Base-by-base conservation (phyloP, 2,113 vertebrate species). In the Menidia beryllina region DNA sequence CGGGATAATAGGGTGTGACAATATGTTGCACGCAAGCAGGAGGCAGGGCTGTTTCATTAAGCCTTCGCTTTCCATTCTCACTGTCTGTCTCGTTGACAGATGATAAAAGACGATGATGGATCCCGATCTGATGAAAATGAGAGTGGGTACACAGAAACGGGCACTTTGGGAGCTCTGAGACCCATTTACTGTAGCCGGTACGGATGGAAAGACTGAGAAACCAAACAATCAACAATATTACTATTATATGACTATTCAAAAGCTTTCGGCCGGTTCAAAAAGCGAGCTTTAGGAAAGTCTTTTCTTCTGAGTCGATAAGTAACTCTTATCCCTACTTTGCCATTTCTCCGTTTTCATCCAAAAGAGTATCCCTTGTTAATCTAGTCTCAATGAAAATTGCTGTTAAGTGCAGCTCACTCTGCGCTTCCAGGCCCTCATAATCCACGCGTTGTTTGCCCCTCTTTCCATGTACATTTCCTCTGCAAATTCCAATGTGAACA, bases 291-390 rank as follows among this genome's bases (percentile, higher is more conserved):
- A 72, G 43, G 30, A 45, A 69, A 82, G 72, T 54, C 64, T 85
- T 48, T 48, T 69, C 76, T 77, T 43, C 41, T 41, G 36, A 82
- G 65, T 81, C n/a, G 55, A 62, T 81, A 83, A 84, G 67, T 54
- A 69, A 52, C 76, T 27, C 72, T 76, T 24, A 51, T 78, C 83
- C 72, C 73, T 20, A 43, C 73, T 72, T 86, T 47, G 65, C 65
- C 24, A 61, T 81, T 87, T 82, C 80, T 88, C 75, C 72, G 70
- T 79, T 89, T 86, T 78, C 77, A 87, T 82, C 83, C 75, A 74
- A 69, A 81, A 88, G 72, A 86, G 87, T 83, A 88, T 89, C 83
- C 82, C 86, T 84, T 86, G 84, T 89, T 90, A 81, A 91, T 86
- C 90, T 86, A 65, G 39, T 70, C 79, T 90, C 80, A 85, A 71